phyloP scores from a whole-genome alignment of 2,113 vertebrate species.

The Sorex fumeus region DNA sequence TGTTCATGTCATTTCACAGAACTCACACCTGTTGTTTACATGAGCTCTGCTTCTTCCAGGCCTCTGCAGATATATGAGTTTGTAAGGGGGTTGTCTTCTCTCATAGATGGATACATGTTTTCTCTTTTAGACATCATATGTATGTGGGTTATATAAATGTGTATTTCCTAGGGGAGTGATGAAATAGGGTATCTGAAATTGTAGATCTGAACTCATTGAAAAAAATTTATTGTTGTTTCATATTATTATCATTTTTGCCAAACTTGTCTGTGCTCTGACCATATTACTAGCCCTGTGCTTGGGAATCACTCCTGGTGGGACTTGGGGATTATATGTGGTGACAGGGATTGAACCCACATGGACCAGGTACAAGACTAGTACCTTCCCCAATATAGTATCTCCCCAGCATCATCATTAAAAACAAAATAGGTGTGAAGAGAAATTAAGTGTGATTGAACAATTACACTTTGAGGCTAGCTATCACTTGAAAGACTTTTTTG shows the following conservation, averaged over 20 bases:
- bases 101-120: conserved; percentile 10
- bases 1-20: background rate
- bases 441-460: conserved; percentile 41
- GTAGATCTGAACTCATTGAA: conserved; percentile 34
- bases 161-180: background rate
- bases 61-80: background rate
- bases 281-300: too few species aligned
- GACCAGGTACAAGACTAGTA: too few species aligned
- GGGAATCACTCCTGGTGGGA: too few species aligned
- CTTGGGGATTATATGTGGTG: too few species aligned
- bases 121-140: background rate
- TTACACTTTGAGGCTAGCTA: background rate
- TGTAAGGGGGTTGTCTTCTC: conserved; percentile 15
- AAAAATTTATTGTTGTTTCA: background rate
- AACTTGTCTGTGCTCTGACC: too few species aligned
- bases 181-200: background rate
- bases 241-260: too few species aligned
- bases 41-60: background rate
- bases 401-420: too few species aligned
- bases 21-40: background rate
- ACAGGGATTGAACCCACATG: too few species aligned
- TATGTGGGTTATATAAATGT: background rate
- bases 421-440: background rate
- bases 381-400: too few species aligned
- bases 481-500: conserved; percentile 38